Conservation (phyloP, 2,113 vertebrate species). For the Stomatorhinus ivindoensis region DNA sequence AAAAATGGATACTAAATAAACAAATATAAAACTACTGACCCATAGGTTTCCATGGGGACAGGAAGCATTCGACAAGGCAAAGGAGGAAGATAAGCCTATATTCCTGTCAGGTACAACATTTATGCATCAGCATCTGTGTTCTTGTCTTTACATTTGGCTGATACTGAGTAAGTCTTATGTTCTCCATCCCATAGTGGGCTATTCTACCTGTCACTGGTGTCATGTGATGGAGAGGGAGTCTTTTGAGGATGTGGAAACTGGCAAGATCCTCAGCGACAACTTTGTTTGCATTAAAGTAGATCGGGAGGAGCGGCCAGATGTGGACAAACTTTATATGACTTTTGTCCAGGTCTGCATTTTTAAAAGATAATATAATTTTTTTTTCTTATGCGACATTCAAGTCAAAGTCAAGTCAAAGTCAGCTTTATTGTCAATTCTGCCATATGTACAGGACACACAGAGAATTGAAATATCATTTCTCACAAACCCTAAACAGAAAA, state of each 20-base stretch:
- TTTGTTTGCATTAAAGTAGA: slow-evolving; percentile 90
- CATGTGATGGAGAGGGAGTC: slow-evolving; percentile 94
- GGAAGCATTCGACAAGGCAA: slow-evolving; percentile 86
- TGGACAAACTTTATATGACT: slow-evolving; percentile 93
- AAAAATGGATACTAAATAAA: not conserved
- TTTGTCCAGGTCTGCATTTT: slow-evolving; percentile 74
- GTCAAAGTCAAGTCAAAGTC: too few relatives aligned
- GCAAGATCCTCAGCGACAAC: slow-evolving; percentile 74
- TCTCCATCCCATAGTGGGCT: slow-evolving; percentile 68
- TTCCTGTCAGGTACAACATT: slow-evolving; percentile 77
- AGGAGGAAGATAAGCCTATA: slow-evolving; percentile 80
- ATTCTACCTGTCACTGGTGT: slow-evolving; percentile 96
- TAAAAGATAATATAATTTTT: not conserved
- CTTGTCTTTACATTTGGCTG: not conserved
- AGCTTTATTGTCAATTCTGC: too few relatives aligned
- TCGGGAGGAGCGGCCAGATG: slow-evolving; percentile 86
- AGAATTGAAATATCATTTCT: too few relatives aligned
- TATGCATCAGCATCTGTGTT: not conserved
- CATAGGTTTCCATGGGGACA: slow-evolving; percentile 85
- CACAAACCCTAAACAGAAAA: too few relatives aligned
- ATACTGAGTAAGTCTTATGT: not conserved
- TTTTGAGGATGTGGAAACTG: slow-evolving; percentile 79
- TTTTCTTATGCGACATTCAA: not conserved
- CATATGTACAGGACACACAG: too few relatives aligned
- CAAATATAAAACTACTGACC: not conserved